phyloP scores from a whole-genome alignment of 1,140 invertebrate genomes.

The Asbolus verrucosus region DNA sequence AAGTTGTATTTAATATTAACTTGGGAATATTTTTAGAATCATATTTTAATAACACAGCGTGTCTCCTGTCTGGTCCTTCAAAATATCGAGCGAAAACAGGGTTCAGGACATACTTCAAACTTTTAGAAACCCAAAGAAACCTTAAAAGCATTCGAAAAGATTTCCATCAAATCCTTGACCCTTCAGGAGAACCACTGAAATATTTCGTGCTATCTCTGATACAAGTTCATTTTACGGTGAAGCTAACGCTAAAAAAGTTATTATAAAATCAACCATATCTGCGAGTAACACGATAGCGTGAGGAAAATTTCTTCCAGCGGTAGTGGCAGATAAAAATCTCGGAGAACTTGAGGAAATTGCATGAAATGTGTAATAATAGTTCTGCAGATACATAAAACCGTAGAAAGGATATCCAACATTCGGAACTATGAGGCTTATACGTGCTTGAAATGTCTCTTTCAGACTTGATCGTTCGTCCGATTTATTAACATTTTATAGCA shows the following conservation, averaged over 20 bases:
- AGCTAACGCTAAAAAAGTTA: conserved; percentile 8
- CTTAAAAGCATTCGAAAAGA: background rate
- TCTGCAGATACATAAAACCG: background rate
- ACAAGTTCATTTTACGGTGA: conserved; percentile 2
- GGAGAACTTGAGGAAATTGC: conserved; percentile 2
- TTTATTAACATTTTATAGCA: too few species aligned
- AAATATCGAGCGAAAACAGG: too few species aligned
- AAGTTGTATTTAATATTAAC: too few species aligned
- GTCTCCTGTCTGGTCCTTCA: too few species aligned
- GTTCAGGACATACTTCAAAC: too few species aligned
- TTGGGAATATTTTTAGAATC: too few species aligned
- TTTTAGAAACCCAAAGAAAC: too few species aligned
- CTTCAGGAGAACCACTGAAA: background rate
- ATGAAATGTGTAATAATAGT: conserved; percentile 12
- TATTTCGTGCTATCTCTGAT: background rate
- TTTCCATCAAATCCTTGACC: background rate
- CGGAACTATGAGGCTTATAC: conserved; percentile 5
- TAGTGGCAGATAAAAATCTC: conserved; percentile 25
- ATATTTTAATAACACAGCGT: too few species aligned
- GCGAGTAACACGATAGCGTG: background rate
- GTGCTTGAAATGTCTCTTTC: conserved; percentile 20
- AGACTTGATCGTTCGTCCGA: too few species aligned
- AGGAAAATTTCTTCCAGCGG: background rate
- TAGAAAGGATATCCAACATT: background rate
- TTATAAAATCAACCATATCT: conserved; percentile 14